These are phyloP conservation scores for Ennomos quercinarius DNA, from an alignment of 2,888 invertebrate species.

Conservation along the genomic window DNA sequence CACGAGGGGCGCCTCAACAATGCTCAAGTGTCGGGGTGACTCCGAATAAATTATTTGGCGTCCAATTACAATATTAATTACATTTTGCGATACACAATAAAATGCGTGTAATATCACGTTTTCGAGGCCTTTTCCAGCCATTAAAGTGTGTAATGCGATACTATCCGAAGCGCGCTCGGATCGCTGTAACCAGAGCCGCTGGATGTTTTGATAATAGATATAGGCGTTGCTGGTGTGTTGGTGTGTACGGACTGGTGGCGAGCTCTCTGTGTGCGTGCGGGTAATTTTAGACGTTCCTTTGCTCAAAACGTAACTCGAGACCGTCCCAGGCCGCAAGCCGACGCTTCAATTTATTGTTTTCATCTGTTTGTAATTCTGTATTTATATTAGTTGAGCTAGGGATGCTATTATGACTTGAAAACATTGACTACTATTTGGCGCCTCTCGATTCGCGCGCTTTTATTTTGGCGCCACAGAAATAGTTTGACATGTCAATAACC, in stretches of 20 bases:
- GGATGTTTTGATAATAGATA: conserved; percentile 86
- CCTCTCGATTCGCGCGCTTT: conserved; percentile 71
- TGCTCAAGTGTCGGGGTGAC: conserved; percentile 64
- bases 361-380: conserved; percentile 74
- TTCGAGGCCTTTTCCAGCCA: conserved; percentile 86
- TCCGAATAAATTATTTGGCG: conserved; percentile 78
- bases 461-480: conserved; percentile 82
- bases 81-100: conserved; percentile 83
- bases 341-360: conserved; percentile 83
- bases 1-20: conserved; percentile 63
- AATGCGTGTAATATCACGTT: conserved; percentile 85
- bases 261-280: conserved; percentile 73
- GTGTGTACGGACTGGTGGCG: conserved; percentile 65
- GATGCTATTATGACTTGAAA: conserved; percentile 47
- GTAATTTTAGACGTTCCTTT: conserved; percentile 86
- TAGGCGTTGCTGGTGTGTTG: conserved; percentile 72
- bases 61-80: conserved; percentile 83
- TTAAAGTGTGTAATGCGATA: conserved; percentile 85
- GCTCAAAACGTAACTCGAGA: conserved; percentile 84
- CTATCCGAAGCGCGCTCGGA: conserved; percentile 84
- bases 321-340: conserved; percentile 83
- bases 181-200: conserved; percentile 83
- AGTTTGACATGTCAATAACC: conserved; percentile 84
- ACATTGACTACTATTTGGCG: conserved; percentile 41
- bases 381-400: conserved; percentile 49